Conservation (phyloP, 1,140 invertebrate genomes). For the Aphelenchoides fujianensis region DNA sequence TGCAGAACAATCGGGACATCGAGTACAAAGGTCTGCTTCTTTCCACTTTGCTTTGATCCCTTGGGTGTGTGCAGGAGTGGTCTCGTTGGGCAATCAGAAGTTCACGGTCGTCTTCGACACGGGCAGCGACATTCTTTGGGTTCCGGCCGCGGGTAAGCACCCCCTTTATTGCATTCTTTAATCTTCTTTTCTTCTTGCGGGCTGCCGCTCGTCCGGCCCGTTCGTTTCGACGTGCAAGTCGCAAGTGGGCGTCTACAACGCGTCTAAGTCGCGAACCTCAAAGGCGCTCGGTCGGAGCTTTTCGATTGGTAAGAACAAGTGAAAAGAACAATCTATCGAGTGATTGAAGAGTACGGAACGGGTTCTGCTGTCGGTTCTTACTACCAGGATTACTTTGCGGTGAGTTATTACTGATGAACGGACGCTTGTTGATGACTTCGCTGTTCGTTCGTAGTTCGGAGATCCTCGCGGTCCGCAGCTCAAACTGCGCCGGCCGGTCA, state of each 20-base stretch:
- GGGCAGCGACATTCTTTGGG: not conserved
- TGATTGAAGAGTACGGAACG: slow-evolving; percentile 11
- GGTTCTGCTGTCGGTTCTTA: slow-evolving; percentile 6
- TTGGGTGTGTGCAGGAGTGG: too few species aligned
- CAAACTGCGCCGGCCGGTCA: not conserved
- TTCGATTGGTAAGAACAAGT: not conserved
- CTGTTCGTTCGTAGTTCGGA: not conserved
- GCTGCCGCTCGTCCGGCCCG: not conserved
- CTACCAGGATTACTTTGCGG: slow-evolving; percentile 2
- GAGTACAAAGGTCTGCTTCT: not conserved
- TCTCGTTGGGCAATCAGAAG: too few species aligned
- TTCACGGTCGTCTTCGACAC: not conserved
- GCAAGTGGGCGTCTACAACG: not conserved
- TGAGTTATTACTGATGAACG: not conserved
- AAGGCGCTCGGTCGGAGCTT: not conserved
- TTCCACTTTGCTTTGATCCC: too few species aligned
- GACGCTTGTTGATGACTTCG: too few species aligned
- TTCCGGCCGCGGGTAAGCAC: not conserved
- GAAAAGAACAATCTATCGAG: not conserved
- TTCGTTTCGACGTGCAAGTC: not conserved
- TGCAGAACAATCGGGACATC: not conserved
- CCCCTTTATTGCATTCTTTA: too few species aligned
- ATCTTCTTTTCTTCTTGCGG: not conserved
- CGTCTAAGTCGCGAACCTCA: not conserved
- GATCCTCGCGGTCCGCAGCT: not conserved